Percentiles rank a stretch among this genome's conserved stretches.
These are phyloP conservation scores for Seira musarum DNA, from an alignment of 2,888 invertebrate species.

Conservation along the genomic window DNA sequence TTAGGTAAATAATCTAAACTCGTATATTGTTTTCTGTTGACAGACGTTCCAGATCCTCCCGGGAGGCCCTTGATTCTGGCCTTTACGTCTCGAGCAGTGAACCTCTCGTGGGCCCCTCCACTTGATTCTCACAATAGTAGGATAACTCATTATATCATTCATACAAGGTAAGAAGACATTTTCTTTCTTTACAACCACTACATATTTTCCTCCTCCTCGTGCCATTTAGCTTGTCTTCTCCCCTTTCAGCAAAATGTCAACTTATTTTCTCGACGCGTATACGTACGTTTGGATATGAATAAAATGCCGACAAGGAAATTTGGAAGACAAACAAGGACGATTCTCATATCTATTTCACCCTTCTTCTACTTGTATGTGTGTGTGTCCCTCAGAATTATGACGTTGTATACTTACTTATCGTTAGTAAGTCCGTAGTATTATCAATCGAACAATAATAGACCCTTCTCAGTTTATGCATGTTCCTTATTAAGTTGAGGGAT, in stretches of 20 bases:
- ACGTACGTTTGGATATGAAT: too few species aligned
- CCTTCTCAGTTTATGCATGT: too few species aligned
- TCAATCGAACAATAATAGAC: too few species aligned
- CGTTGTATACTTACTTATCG: too few species aligned
- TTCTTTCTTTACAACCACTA: too few species aligned
- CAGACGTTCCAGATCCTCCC: conserved; percentile 78
- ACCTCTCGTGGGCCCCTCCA: conserved; percentile 83
- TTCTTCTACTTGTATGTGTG: too few species aligned
- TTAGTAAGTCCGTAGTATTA: too few species aligned
- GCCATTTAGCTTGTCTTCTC: conserved; percentile 57
- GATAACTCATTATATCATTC: conserved; percentile 82
- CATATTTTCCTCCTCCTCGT: conserved; percentile 45
- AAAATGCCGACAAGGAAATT: conserved; percentile 8
- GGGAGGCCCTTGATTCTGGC: conserved; percentile 81
- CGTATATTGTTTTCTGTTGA: too few species aligned
- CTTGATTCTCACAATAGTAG: conserved; percentile 80
- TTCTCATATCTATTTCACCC: too few species aligned
- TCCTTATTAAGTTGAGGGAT: too few species aligned
- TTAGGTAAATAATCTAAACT: background rate
- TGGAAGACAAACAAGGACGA: conserved; percentile 1
- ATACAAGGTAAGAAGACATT: conserved; percentile 78
- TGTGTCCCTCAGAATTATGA: too few species aligned
- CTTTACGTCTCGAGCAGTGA: conserved; percentile 82
- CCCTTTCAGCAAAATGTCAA: conserved; percentile 53
- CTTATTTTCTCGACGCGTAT: conserved; percentile 13